phyloP scores from a whole-genome alignment of 53 echinoderm and acorn worm species.

The Holothuria leucospilota region DNA sequence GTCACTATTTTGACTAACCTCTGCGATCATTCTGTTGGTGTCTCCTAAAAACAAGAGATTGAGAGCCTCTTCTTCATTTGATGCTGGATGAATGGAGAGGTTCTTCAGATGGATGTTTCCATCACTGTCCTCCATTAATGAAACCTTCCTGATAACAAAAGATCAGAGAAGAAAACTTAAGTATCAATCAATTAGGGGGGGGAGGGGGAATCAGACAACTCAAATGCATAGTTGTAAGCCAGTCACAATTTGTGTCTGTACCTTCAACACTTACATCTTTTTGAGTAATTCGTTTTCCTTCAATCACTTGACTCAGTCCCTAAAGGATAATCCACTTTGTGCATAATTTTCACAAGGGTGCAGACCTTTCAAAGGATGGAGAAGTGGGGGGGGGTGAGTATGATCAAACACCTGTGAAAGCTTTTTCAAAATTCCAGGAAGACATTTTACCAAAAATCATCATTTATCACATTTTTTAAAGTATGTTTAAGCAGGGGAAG shows the following conservation, averaged over 20 bases:
- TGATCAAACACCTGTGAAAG: too few relatives aligned
- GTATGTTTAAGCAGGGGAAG: too few relatives aligned
- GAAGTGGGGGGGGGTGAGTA: too few relatives aligned
- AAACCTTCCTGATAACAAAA: conserved; percentile 77
- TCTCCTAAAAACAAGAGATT: conserved; percentile 97
- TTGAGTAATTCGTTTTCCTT: too few relatives aligned
- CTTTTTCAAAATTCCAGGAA: too few relatives aligned
- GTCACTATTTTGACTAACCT: conserved; percentile 54
- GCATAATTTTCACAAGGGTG: too few relatives aligned
- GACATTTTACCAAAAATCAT: too few relatives aligned
- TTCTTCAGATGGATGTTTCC: conserved; percentile 98
- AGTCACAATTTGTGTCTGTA: not conserved
- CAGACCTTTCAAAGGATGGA: too few relatives aligned
- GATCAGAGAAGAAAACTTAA: conserved; percentile 1
- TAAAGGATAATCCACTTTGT: too few relatives aligned
- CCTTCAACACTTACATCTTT: not conserved
- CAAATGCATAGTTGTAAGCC: not conserved
- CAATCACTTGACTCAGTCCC: too few relatives aligned
- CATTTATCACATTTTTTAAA: too few relatives aligned
- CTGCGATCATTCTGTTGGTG: conserved; percentile 99
- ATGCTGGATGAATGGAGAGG: conserved; percentile 87
- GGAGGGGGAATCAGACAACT: not conserved
- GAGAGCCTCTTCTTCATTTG: conserved; percentile 96
- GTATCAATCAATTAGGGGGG: not conserved
- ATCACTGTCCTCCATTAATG: conserved; percentile 93